These are phyloP conservation scores for Arctopsyche grandis DNA, from an alignment of 1,140 invertebrate genomes.

Conservation along the genomic window DNA sequence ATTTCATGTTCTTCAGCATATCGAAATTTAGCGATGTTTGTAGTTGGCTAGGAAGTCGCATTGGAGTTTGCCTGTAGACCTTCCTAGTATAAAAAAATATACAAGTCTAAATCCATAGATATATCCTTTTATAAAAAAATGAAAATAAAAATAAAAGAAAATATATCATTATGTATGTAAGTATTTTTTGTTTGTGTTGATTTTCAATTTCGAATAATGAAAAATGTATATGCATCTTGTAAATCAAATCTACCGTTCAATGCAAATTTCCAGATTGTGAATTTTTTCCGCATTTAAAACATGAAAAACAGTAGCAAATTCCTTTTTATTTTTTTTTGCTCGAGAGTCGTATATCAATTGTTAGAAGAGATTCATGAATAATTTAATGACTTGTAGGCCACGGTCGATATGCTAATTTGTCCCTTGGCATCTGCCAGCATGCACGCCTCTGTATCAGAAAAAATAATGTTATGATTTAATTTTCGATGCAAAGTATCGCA, in stretches of 20 bases:
- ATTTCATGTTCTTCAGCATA: too few species aligned
- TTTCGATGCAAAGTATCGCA: not conserved
- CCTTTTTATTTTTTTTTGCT: conserved; percentile 12
- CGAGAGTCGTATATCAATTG: not conserved
- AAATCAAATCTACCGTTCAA: too few species aligned
- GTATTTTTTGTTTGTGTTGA: not conserved
- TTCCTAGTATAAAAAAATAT: too few species aligned
- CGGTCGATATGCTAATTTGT: conserved; percentile 35
- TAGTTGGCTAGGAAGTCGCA: too few species aligned
- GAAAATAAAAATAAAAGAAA: too few species aligned
- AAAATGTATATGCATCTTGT: not conserved
- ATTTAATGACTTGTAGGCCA: conserved; percentile 26
- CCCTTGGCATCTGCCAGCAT: not conserved
- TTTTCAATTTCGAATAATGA: not conserved
- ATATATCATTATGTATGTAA: too few species aligned
- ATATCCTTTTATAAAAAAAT: too few species aligned
- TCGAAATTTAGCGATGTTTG: too few species aligned
- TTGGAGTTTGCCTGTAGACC: too few species aligned
- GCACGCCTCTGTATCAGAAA: not conserved
- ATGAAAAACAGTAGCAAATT: not conserved
- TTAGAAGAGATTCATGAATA: conserved; percentile 31
- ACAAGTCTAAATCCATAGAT: too few species aligned
- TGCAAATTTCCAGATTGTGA: too few species aligned
- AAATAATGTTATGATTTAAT: conserved; percentile 9
- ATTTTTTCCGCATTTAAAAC: too few species aligned